Conservation (phyloP, 2,888 invertebrate species). For the Idaea biselata region DNA sequence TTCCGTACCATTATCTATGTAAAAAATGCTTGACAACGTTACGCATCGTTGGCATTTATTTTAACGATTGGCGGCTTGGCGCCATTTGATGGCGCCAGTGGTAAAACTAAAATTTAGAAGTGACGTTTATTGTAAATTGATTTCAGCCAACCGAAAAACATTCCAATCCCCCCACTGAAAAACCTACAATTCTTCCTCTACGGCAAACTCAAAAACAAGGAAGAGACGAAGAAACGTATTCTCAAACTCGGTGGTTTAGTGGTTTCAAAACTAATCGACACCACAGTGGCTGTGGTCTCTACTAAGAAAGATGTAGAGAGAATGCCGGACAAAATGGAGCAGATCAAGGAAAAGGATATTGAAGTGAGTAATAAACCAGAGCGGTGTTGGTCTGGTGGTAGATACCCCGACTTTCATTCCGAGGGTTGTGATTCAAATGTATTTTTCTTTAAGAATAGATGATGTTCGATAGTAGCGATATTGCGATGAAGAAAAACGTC, state of each 20-base stretch:
- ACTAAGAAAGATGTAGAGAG: constrained; percentile 84
- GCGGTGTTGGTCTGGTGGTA: too few species aligned
- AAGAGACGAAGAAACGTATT: constrained; percentile 85
- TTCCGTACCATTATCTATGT: too few species aligned
- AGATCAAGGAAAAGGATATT: constrained; percentile 84
- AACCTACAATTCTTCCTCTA: constrained; percentile 88
- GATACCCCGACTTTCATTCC: too few species aligned
- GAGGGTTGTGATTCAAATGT: too few species aligned
- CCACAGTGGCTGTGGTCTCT: constrained; percentile 88
- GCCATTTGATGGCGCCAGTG: too few species aligned
- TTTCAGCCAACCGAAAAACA: constrained; percentile 82
- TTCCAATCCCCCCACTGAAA: constrained; percentile 85
- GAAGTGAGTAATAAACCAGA: constrained; percentile 65
- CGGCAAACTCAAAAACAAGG: constrained; percentile 80
- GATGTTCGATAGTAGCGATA: too few species aligned
- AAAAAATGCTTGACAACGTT: too few species aligned
- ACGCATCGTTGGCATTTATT: too few species aligned
- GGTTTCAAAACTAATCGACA: constrained; percentile 81
- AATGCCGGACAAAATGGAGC: constrained; percentile 82
- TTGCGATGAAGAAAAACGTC: background rate
- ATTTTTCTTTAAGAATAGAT: too few species aligned
- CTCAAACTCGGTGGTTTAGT: constrained; percentile 88
- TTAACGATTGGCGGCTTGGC: too few species aligned
- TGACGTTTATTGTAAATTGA: too few species aligned
- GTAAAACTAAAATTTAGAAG: too few species aligned